phyloP scores from a whole-genome alignment of 2,888 invertebrate genomes.

The Zygaena filipendulae region DNA sequence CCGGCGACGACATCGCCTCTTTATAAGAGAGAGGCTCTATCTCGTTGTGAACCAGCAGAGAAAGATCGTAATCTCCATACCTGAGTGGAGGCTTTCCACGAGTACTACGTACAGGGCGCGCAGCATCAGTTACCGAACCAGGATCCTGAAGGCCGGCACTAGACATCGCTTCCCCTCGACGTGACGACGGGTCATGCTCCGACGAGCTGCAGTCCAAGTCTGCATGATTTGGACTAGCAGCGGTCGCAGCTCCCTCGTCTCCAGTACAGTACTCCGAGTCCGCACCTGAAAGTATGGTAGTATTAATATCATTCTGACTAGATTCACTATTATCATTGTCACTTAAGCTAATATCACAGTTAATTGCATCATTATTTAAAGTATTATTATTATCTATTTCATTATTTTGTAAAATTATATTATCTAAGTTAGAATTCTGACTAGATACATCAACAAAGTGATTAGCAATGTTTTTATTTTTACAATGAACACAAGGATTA shows the following conservation, averaged over 20 bases:
- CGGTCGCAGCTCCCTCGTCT: constrained; percentile 1
- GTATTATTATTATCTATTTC: constrained; percentile 1
- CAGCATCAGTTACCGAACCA: too few relatives aligned
- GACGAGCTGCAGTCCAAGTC: too few relatives aligned
- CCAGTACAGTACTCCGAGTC: constrained; percentile 2
- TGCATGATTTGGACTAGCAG: too few relatives aligned
- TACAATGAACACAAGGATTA: too few relatives aligned
- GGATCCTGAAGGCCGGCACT: too few relatives aligned
- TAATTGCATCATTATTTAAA: constrained; percentile 1
- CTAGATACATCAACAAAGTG: constrained; percentile 2
- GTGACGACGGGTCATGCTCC: too few relatives aligned
- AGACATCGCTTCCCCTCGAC: too few relatives aligned
- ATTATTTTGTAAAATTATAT: constrained; percentile 1
- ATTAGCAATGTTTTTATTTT: constrained; percentile 1
- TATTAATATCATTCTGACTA: constrained; percentile 2
- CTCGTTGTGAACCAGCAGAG: neutral
- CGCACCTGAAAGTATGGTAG: constrained; percentile 1
- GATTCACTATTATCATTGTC: constrained; percentile 1
- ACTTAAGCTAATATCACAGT: constrained; percentile 1
- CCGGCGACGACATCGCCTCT: neutral
- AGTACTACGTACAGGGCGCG: neutral
- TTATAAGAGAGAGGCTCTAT: neutral
- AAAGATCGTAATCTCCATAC: neutral
- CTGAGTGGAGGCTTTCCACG: neutral
- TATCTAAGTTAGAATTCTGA: constrained; percentile 1